A percentile compares a stretch with the other conserved stretches of the same genome.
These are phyloP conservation scores for Leptopilina syphax DNA, from an alignment of 2,888 invertebrate genomes.

Conservation along the genomic window DNA sequence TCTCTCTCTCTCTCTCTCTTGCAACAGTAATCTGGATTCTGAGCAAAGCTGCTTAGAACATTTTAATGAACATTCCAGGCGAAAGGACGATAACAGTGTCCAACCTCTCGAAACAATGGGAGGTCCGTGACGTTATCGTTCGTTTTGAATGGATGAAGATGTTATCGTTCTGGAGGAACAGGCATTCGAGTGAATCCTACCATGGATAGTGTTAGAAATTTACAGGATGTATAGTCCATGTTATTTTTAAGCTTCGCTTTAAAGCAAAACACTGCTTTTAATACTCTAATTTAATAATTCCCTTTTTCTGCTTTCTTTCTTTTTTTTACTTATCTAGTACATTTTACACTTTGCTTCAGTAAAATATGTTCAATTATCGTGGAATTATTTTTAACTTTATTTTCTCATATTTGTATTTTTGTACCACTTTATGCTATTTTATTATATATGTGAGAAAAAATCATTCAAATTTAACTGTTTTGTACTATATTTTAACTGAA, in stretches of 20 bases:
- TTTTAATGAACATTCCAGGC: conserved; percentile 70
- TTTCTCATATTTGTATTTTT: too few relatives aligned
- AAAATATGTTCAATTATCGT: too few relatives aligned
- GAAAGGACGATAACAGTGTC: conserved; percentile 65
- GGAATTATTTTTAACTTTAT: too few relatives aligned
- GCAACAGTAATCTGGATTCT: conserved; percentile 52
- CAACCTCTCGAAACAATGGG: conserved; percentile 65
- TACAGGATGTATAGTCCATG: conserved; percentile 15
- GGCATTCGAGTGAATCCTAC: conserved; percentile 66
- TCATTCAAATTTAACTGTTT: too few relatives aligned
- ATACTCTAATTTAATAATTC: not conserved
- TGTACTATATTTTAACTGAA: too few relatives aligned
- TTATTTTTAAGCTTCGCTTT: conserved; percentile 16
- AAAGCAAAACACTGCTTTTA: not conserved
- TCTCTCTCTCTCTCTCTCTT: not conserved
- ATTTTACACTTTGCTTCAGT: too few relatives aligned
- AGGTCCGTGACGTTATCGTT: conserved; percentile 64
- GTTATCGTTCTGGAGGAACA: conserved; percentile 62
- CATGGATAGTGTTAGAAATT: conserved; percentile 61
- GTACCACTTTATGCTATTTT: too few relatives aligned
- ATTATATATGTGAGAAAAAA: too few relatives aligned
- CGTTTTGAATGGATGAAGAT: conserved; percentile 66
- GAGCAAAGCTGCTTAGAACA: conserved; percentile 63
- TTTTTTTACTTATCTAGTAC: not conserved
- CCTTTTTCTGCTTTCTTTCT: not conserved